phyloP scores from a whole-genome alignment of 1,140 invertebrate genomes.

The Brachionus sp. region DNA sequence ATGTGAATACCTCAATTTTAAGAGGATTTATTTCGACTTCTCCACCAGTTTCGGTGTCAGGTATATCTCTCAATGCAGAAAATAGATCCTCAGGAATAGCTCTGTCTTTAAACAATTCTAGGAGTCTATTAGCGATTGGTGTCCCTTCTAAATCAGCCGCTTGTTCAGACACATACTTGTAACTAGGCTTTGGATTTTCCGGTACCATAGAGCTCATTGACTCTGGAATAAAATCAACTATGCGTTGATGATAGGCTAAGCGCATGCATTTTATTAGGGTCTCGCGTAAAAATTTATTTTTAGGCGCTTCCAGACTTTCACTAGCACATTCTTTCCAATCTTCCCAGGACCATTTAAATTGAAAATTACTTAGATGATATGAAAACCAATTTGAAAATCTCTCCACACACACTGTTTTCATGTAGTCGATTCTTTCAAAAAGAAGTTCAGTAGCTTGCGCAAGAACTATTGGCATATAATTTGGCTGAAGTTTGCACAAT shows the following conservation, averaged over 20 bases:
- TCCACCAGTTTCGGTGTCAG: conserved; percentile 28
- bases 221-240: conserved; percentile 84
- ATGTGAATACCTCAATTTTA: conserved; percentile 93
- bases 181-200: conserved; percentile 61
- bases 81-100: conserved; percentile 33
- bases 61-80: conserved; percentile 27
- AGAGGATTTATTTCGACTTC: conserved; percentile 68
- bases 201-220: conserved; percentile 80
- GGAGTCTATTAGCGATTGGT: not conserved
- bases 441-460: conserved; percentile 95
- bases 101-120: conserved; percentile 38
- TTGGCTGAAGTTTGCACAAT: conserved; percentile 90
- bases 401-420: conserved; percentile 94
- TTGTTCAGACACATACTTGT: conserved; percentile 62
- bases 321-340: conserved; percentile 60
- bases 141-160: conserved; percentile 50
- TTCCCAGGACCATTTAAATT: conserved; percentile 96
- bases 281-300: conserved; percentile 91
- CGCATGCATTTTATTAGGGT: conserved; percentile 84
- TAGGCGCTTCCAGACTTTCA: conserved; percentile 79
- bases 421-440: conserved; percentile 88
- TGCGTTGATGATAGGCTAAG: conserved; percentile 87
- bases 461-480: conserved; percentile 90
- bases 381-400: conserved; percentile 95
- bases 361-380: conserved; percentile 98